phyloP scores from a whole-genome alignment of 2,888 invertebrate genomes.

The Periphyllus acericola region DNA sequence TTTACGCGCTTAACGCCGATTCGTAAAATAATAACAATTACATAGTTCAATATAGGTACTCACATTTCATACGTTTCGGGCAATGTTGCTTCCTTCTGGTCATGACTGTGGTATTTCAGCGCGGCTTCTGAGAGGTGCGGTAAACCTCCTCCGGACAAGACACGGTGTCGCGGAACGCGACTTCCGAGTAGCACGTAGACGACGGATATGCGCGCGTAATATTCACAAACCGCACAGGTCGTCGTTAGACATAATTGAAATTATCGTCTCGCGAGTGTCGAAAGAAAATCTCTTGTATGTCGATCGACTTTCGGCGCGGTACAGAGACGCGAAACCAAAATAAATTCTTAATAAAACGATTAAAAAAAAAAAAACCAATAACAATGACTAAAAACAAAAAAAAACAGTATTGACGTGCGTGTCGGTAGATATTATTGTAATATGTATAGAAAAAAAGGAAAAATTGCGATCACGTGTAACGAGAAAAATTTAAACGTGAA shows the following conservation, averaged over 20 bases:
- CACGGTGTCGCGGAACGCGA: slow-evolving; percentile 18
- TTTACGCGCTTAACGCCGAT: background rate
- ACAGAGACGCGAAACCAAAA: background rate
- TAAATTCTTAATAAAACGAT: background rate
- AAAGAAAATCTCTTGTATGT: too few species aligned
- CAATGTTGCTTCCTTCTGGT: slow-evolving; percentile 71
- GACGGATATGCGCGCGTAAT: slow-evolving; percentile 3
- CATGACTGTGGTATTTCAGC: slow-evolving; percentile 66
- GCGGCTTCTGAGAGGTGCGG: background rate
- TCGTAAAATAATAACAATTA: background rate
- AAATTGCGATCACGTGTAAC: slow-evolving; percentile 6
- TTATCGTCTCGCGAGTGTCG: background rate
- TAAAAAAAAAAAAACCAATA: slow-evolving; percentile 12
- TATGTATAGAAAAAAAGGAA: background rate
- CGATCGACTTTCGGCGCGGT: background rate
- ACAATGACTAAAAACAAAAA: background rate
- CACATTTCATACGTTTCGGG: slow-evolving; percentile 71
- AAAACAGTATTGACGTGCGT: background rate
- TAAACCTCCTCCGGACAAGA: background rate
- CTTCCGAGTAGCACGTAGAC: background rate
- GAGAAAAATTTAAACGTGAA: background rate
- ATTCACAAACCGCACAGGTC: slow-evolving; percentile 7
- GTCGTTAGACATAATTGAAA: background rate
- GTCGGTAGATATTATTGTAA: background rate
- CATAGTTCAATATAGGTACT: slow-evolving; percentile 62